Evolutionary conservation across 2,113 vertebrate species (phyloP).

Genomic region (Ceyx cyanopectus): DNA sequence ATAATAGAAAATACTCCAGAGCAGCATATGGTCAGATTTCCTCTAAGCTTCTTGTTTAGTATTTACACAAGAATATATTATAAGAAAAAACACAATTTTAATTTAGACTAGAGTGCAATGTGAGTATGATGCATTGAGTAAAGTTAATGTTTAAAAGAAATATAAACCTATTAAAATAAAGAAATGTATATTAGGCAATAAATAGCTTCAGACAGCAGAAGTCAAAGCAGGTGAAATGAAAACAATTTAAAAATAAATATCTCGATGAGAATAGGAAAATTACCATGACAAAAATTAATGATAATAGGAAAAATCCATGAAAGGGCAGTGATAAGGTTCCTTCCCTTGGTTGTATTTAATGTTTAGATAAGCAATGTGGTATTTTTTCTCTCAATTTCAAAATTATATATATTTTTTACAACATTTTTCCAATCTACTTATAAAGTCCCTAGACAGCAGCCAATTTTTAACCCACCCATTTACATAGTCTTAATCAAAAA

Average conservation of each 20-base stretch:
- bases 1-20: neutral
- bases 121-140: neutral
- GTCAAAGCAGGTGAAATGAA: neutral
- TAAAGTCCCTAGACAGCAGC: neutral
- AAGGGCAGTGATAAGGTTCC: neutral
- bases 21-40: neutral
- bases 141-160: conserved; percentile 10
- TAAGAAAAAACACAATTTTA: neutral
- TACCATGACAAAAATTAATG: no score
- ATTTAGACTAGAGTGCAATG: neutral
- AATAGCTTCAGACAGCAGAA: neutral
- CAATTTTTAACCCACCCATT: neutral
- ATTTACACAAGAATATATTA: neutral
- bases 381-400: neutral
- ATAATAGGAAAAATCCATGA: neutral
- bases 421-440: neutral
- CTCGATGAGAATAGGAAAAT: neutral
- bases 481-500: neutral
- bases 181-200: neutral
- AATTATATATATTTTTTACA: neutral
- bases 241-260: neutral
- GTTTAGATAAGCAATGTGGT: neutral
- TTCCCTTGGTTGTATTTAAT: neutral
- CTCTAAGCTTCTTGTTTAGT: neutral
- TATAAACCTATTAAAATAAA: neutral